Base-by-base conservation (phyloP, 2,113 vertebrate species). In the Pholis gunnellus region DNA sequence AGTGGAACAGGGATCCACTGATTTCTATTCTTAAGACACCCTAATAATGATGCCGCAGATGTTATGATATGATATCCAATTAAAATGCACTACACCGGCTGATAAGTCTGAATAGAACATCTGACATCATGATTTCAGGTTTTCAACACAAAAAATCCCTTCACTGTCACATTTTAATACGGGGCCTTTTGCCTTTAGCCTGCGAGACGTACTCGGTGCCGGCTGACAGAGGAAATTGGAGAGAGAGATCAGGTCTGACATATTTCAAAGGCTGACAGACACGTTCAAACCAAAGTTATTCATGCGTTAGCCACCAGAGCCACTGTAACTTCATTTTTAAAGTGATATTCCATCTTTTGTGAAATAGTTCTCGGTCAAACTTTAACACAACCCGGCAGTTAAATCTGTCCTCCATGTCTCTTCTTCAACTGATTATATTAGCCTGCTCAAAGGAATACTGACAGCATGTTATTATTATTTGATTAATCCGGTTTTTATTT, bases 1-100 rank as follows among this genome's bases (percentile, higher is more conserved):
- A 92, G 90, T 91, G 87, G 87, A 90, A 91, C 85, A 82, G 68
- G 77, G 71, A 83, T 72, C 66, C 75, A 80, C 65, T 78, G 75
- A 67, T 78, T 79, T 74, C 50, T 63, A 6, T 81, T 85, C 76
- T 79, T 9, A 72, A 84, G 80, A 84, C 88, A 79, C 86, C 69
- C 60, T 75, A 82, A 86, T 87, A 92, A 90, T 82, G 79, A 89
- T 70, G 82, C 67, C 34, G 54, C 18, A 2, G 34, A 77, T 82
- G 70, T 86, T 81, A 84, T 29, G 29, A 83, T 82, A 83, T 86
- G 29, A 83, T 82, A 83, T 86, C 83, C 86, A 91, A 89, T 90
- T 89, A 88, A 76, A 90, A 79, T 66, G 52, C 63, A 61, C 59
- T 38, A 81, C 42, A 74, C 40, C 61, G 48, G 44, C 78, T 9